These are phyloP conservation scores for Dasyprocta punctata DNA, from an alignment of 2,113 vertebrate genomes.

Conservation along the genomic window DNA sequence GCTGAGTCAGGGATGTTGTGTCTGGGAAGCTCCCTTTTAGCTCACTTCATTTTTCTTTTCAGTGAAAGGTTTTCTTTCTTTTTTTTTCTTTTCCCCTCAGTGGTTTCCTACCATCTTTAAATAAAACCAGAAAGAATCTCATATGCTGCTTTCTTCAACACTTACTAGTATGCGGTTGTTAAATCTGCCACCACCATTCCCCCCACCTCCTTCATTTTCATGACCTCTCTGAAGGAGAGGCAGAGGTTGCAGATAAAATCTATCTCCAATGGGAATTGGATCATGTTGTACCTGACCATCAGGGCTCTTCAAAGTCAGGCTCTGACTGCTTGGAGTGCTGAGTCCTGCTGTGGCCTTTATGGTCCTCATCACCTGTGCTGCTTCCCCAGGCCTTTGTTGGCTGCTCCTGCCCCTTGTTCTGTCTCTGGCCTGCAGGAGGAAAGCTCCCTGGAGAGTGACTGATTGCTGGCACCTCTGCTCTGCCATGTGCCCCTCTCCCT, in stretches of 20 bases:
- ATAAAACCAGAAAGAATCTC: conserved; percentile 11
- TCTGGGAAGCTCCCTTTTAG: conserved; percentile 29
- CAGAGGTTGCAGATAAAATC: not conserved
- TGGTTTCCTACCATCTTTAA: conserved; percentile 22
- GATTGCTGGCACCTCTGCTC: not conserved
- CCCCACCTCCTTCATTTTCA: not conserved
- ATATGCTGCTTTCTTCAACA: not conserved
- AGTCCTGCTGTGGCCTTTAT: not conserved
- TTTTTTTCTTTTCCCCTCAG: not conserved
- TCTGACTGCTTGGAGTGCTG: not conserved
- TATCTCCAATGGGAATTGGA: not conserved
- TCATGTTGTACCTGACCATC: not conserved
- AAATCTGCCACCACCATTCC: not conserved
- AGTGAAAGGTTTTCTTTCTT: not conserved
- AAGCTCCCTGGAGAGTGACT: not conserved
- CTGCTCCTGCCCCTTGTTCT: not conserved
- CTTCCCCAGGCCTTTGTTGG: not conserved
- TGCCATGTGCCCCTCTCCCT: not conserved
- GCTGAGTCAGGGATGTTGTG: conserved; percentile 36
- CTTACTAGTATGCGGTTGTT: not conserved
- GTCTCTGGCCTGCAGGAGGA: too few species aligned
- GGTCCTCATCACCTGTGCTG: not conserved
- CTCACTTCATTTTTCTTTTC: conserved; percentile 28
- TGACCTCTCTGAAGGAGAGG: not conserved
- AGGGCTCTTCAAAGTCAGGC: not conserved